These are phyloP conservation scores for Augochlora pura DNA, from an alignment of 1,140 invertebrate species.

Conservation along the genomic window DNA sequence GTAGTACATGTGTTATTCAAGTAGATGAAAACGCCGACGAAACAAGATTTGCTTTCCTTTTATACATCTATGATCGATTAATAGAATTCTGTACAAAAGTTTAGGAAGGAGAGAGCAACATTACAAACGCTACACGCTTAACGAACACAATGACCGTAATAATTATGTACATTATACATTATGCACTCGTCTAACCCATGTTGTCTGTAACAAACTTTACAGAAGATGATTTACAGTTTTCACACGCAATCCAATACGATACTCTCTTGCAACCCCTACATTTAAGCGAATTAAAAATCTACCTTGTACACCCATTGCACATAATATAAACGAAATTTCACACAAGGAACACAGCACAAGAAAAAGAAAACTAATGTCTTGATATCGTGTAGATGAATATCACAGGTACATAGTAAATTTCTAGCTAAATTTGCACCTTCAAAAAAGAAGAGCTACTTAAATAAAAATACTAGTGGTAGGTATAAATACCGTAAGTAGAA, in stretches of 20 bases:
- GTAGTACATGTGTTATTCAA: not conserved
- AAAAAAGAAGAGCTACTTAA: slow-evolving; percentile 8
- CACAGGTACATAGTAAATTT: slow-evolving; percentile 28
- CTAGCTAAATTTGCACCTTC: not conserved
- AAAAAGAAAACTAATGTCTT: not conserved
- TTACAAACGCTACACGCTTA: slow-evolving; percentile 50
- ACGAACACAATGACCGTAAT: slow-evolving; percentile 57
- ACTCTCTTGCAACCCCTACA: slow-evolving; percentile 5
- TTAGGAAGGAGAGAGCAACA: slow-evolving; percentile 61
- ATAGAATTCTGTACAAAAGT: slow-evolving; percentile 72
- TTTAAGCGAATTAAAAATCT: not conserved
- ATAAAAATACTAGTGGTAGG: not conserved
- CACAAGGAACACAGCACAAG: not conserved
- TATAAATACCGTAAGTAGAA: slow-evolving; percentile 58
- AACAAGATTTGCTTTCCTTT: slow-evolving; percentile 64
- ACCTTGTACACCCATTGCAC: slow-evolving; percentile 19
- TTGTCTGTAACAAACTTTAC: slow-evolving; percentile 56
- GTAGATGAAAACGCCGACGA: slow-evolving; percentile 48
- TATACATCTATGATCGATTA: slow-evolving; percentile 57
- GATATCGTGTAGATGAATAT: slow-evolving; percentile 21
- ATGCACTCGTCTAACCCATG: slow-evolving; percentile 30
- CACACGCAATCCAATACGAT: slow-evolving; percentile 32
- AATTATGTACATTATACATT: slow-evolving; percentile 68
- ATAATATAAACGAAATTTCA: not conserved
- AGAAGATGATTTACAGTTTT: slow-evolving; percentile 63